Evolutionary conservation across 1,140 invertebrate species (phyloP), one percentile per base, ranked within the genome.

Genomic region (Pissodes strobi): DNA sequence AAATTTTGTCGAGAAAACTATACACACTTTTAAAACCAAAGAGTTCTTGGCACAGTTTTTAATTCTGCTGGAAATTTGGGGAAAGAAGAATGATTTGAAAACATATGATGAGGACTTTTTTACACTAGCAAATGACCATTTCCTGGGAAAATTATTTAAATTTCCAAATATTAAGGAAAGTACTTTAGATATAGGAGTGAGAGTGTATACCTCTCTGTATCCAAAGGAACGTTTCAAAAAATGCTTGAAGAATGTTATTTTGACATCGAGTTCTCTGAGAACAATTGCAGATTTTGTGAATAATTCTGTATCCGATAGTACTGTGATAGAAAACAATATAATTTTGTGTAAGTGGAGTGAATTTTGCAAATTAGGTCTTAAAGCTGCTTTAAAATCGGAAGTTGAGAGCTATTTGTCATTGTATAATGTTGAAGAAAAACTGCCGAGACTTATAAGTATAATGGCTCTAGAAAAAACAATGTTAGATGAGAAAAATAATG

Each of bases 1-100:
- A 9, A 60, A 71, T 53, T 81, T 80, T 66, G 72, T 85, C 38
- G 82, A 84, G 71, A 80, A 79, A 65, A 74, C 74, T 61, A 65
- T 80, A 5, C 59, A 74, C 52, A 78, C 75, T 69, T 71, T 82
- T 10, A 70, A 79, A 61, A 56, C 30, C 18, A 69, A 64, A 41
- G 30, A 64, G 41, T 48, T 48, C 25, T 30, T 58, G 3, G n/a
- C 57, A 21, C 30, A 63, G 21, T 79, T 79, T 71, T 37, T 70
- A 22, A 15, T 61, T 17, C 64, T 71, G n/a, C 64, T 78, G 17
- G 62, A 69, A 10, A n/a, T 66, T 4, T 79, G 69, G 70, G 69
- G 62, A 51, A 68, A 67, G 25, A 10, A 61, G 39, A 65, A 43
- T 67, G 74, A 59, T 57, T 75, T 17, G 17, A 66, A 55, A 62